A percentile compares a stretch with the other conserved stretches of the same genome.
phyloP scores from a whole-genome alignment of 2,888 invertebrate genomes.

The Drosophila buzzatii region DNA sequence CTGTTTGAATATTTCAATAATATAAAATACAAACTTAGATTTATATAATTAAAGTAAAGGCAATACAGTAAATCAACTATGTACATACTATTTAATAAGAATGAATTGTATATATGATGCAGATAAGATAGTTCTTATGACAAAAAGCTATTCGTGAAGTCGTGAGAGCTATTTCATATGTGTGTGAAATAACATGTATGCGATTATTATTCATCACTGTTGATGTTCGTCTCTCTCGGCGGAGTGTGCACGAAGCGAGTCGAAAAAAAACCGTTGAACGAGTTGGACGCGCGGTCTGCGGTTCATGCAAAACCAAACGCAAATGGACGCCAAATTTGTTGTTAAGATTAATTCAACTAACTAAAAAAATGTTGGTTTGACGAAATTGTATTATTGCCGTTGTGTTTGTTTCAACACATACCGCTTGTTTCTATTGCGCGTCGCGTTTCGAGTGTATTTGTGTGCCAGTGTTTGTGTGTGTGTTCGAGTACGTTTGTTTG shows the following conservation, averaged over 20 bases:
- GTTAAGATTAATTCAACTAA: slow-evolving; percentile 49
- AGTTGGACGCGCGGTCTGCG: slow-evolving; percentile 65
- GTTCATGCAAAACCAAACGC: slow-evolving; percentile 44
- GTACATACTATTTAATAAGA: too few relatives aligned
- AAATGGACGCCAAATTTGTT: slow-evolving; percentile 50
- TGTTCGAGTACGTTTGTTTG: slow-evolving; percentile 30
- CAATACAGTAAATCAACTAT: background rate
- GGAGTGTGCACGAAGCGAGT: slow-evolving; percentile 47
- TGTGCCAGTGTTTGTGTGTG: slow-evolving; percentile 8
- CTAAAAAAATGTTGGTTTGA: slow-evolving; percentile 40
- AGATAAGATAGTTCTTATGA: background rate
- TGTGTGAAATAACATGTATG: slow-evolving; percentile 21
- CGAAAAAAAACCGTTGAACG: slow-evolving; percentile 64
- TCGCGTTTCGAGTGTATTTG: slow-evolving; percentile 20
- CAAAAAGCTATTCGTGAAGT: background rate
- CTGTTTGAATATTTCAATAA: background rate
- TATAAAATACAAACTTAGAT: background rate
- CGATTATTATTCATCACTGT: slow-evolving; percentile 34
- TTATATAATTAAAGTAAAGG: background rate
- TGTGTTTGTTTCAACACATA: slow-evolving; percentile 13
- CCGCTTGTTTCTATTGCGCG: slow-evolving; percentile 17
- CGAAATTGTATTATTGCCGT: slow-evolving; percentile 30
- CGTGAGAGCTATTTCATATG: background rate
- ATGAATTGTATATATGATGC: too few relatives aligned
- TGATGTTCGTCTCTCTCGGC: slow-evolving; percentile 41